These are phyloP conservation scores for Lordiphosa fenestrarum DNA, from an alignment of 2,888 invertebrate genomes.

Conservation along the genomic window DNA sequence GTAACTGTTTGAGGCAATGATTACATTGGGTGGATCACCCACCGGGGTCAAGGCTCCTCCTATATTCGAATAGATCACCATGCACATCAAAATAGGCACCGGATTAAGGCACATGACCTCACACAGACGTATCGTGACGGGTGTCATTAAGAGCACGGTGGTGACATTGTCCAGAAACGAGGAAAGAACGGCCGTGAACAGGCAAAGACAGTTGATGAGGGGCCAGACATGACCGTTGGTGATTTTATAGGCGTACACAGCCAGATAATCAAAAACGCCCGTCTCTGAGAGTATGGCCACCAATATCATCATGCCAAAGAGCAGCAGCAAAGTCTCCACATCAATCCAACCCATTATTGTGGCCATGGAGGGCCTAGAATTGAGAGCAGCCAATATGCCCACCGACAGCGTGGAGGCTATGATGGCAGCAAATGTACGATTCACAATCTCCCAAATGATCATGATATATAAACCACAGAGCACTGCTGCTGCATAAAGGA, in stretches of 20 bases:
- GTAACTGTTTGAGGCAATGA: slow-evolving; percentile 80
- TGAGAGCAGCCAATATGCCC: slow-evolving; percentile 85
- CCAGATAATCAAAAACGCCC: slow-evolving; percentile 89
- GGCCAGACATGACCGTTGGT: slow-evolving; percentile 88
- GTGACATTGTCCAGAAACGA: slow-evolving; percentile 90
- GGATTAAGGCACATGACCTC: slow-evolving; percentile 95
- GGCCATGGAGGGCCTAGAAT: slow-evolving; percentile 86
- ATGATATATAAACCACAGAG: slow-evolving; percentile 87
- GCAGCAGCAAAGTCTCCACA: slow-evolving; percentile 85
- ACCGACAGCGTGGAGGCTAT: slow-evolving; percentile 87
- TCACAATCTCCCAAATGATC: slow-evolving; percentile 88
- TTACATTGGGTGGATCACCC: slow-evolving; percentile 90
- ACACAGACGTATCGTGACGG: slow-evolving; percentile 90
- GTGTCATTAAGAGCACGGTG: slow-evolving; percentile 88
- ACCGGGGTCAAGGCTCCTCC: slow-evolving; percentile 95
- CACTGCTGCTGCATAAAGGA: slow-evolving; percentile 87
- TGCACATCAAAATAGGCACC: slow-evolving; percentile 91
- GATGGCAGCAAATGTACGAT: slow-evolving; percentile 88
- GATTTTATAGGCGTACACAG: slow-evolving; percentile 86
- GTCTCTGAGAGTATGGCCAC: slow-evolving; percentile 90
- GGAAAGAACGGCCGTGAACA: slow-evolving; percentile 86
- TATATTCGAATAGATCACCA: slow-evolving; percentile 94
- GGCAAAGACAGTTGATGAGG: slow-evolving; percentile 86
- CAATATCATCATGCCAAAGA: slow-evolving; percentile 91
- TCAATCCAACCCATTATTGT: slow-evolving; percentile 89